phyloP scores from a whole-genome alignment of 2,797 vertebrate species.

The Typhlichthys subterraneus region DNA sequence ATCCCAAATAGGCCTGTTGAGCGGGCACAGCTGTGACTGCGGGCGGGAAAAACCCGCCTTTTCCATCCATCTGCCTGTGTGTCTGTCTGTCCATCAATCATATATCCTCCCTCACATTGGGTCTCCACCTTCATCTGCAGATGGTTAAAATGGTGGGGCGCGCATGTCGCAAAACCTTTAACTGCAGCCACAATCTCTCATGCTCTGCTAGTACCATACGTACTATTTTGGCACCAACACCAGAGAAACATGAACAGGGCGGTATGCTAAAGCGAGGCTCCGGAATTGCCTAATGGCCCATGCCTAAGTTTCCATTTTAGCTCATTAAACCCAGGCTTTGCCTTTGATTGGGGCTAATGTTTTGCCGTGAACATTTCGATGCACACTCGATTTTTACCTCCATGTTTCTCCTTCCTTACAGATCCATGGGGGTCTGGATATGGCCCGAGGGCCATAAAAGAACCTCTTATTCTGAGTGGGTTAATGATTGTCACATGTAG shows the following conservation, averaged over 20 bases:
- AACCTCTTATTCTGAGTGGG: conserved; percentile 54
- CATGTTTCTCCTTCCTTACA: conserved; percentile 17
- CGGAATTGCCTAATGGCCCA: conserved; percentile 6
- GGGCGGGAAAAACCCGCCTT: conserved; percentile 15
- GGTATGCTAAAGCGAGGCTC: not conserved
- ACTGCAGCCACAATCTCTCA: conserved; percentile 31
- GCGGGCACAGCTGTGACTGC: conserved; percentile 46
- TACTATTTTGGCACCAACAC: conserved; percentile 6
- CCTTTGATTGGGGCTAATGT: too few species aligned
- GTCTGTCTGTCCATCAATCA: conserved; percentile 37
- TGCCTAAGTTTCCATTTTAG: too few species aligned
- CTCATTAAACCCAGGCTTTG: too few species aligned
- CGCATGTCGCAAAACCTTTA: conserved; percentile 23
- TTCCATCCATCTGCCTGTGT: conserved; percentile 21
- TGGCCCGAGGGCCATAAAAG: conserved; percentile 34
- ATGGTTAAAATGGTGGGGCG: conserved; percentile 41
- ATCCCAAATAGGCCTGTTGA: conserved; percentile 41
- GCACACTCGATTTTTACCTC: not conserved
- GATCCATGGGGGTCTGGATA: conserved; percentile 35
- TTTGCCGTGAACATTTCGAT: too few species aligned
- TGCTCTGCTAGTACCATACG: not conserved
- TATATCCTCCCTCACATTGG: conserved; percentile 16
- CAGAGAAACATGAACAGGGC: conserved; percentile 28
- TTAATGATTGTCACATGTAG: conserved; percentile 68
- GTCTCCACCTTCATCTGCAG: conserved; percentile 28